Evolutionary conservation across 2,797 vertebrate species (phyloP), one percentile per base, ranked within the genome.

Genomic region (Rhinatrema bivittatum): DNA sequence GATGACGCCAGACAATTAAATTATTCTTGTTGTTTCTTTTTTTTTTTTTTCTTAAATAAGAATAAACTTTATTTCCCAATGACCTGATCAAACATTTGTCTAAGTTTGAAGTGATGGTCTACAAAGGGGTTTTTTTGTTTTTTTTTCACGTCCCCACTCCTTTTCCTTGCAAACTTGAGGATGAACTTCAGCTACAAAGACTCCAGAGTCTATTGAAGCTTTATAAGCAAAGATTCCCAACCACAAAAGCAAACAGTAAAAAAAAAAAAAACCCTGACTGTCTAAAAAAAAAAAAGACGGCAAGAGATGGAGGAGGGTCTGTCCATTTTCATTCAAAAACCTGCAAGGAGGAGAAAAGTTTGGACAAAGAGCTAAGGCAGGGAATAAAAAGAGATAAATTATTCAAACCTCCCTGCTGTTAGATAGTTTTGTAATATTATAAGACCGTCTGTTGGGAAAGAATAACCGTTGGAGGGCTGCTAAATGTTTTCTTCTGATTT

Each of bases 171-270:
- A 87, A 86, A 86, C 86, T 88, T 90, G 86, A 86, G 82, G 82
- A 82, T 91, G 88, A 91, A 90, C 87, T 91, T 90, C 81, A 80
- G 35, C 67, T 50, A 72, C 74, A 81, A 82, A 86, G 77, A 79
- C 63, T 56, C 51, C 52, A 64, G 59, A 65, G 70, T 81, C 71
- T 68, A 74, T 81, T 85, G 81, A 86, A 64, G 68, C 73, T 61
- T 76, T 59, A 40, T 47, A 76, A 70, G 71, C 37, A 53, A 77
- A 75, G 84, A 79, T 76, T 79, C 68, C 65, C 60, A 51, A 52
- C 71, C 68, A 87, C 82, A 86, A 86, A 76, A 76, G 82, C 79
- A 80, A 84, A 82, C 81, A 79, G 65, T 62, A 57, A 70, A 79
- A 32, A 65, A 50, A 47, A 60, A 12, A 32, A 59, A 12, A 36